These are phyloP conservation scores for Platerodrilus igneus DNA, from an alignment of 2,888 invertebrate species.

Conservation along the genomic window DNA sequence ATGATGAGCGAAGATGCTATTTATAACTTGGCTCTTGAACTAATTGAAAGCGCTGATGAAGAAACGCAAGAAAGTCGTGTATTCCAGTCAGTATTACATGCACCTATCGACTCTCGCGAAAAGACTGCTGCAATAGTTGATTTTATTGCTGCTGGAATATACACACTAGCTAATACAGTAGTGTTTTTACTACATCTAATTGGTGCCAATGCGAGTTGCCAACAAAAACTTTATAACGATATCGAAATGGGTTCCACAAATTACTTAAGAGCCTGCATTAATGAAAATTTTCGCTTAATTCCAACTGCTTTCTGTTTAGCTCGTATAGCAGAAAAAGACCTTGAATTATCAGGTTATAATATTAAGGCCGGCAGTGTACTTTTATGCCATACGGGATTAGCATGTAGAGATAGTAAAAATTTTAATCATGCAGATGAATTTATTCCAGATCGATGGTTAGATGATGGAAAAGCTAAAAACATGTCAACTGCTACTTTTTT, in stretches of 20 bases:
- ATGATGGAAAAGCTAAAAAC: conserved; percentile 40
- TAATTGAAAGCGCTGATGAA: conserved; percentile 64
- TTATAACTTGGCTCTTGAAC: conserved; percentile 70
- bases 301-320: conserved; percentile 80
- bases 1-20: conserved; percentile 72
- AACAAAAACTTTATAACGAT: conserved; percentile 60
- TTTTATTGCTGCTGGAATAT: conserved; percentile 75
- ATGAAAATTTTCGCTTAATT: conserved; percentile 67
- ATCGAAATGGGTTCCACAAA: conserved; percentile 55
- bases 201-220: conserved; percentile 63
- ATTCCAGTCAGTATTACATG: conserved; percentile 69
- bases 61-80: conserved; percentile 61
- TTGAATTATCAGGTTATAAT: conserved; percentile 60
- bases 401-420: conserved; percentile 70
- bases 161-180: conserved; percentile 79
- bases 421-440: conserved; percentile 68
- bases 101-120: conserved; percentile 70
- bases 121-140: conserved; percentile 83
- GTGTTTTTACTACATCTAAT: conserved; percentile 73
- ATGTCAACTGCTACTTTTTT: conserved; percentile 56
- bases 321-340: conserved; percentile 67
- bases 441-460: conserved; percentile 74
- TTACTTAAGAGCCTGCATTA: conserved; percentile 74
- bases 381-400: conserved; percentile 77
- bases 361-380: conserved; percentile 73